Base-by-base conservation (phyloP, 2,113 vertebrate genomes). In the Rhynchopsitta pachyrhyncha region DNA sequence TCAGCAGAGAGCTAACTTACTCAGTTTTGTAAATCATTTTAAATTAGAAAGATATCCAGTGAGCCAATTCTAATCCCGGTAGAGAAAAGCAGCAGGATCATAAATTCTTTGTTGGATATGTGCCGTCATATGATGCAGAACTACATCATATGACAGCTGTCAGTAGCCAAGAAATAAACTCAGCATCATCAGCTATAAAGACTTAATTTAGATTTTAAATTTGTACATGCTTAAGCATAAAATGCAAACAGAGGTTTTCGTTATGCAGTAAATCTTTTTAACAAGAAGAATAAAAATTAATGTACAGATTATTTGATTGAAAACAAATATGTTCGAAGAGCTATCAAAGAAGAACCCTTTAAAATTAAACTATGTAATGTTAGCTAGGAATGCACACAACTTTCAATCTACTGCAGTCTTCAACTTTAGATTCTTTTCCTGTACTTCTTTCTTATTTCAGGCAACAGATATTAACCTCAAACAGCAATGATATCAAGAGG, bases 281-380 rank as follows among this genome's bases (percentile, higher is more conserved):
- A 44, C 27, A 4, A 92, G 22, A 88, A 50, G 8, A 62, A 69
- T 59, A 14, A 47, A 33, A 77, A 19, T 25, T 23, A 71, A 5
- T 3, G 5, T 11, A 60, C 19, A 41, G 13, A 76, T 64, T 23
- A 71, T 46, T 22, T 77, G 49, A 66, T 2, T 57, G 23, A 27
- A 90, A 44, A 77, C 39, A 67, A 85, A 15, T 10, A 37, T 0
- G 1, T 60, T 79, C 18, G 59, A 90, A 59, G 3, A 77, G 17
- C 66, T 6, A 17, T 1, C 29, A 50, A 31, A 37, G 2, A 82
- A 90, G 13, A 82, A 76, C 11, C 5, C 9, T 62, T 13, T 76
- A 57, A 46, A 85, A 50, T 3, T 19, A 31, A 28, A 42, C 14
- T 19, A 27, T 1, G 0, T 23, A 70, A 64, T 2, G 1, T 35